Conservation (phyloP, 2,797 vertebrate genomes). For the Australoheros facetus region DNA sequence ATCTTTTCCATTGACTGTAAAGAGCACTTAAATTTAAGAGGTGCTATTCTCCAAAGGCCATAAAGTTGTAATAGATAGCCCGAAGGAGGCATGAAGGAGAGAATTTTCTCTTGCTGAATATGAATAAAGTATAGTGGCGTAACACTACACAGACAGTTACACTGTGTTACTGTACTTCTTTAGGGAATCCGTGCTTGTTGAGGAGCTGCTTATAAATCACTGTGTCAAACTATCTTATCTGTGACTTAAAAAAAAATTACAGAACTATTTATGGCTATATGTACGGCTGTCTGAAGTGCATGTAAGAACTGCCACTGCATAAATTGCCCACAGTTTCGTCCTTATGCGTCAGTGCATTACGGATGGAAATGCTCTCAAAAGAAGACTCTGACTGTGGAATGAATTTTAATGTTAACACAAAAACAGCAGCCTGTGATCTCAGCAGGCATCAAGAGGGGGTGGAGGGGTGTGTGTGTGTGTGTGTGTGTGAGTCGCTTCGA, state of each 20-base stretch:
- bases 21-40: conserved; percentile 83
- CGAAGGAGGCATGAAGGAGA: conserved; percentile 65
- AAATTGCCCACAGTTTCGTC: conserved; percentile 61
- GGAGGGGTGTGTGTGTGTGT: conserved; percentile 2
- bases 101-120: conserved; percentile 59
- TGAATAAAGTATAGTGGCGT: conserved; percentile 67
- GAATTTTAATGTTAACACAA: conserved; percentile 83
- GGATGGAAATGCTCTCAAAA: conserved; percentile 75
- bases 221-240: conserved; percentile 63
- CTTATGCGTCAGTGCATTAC: conserved; percentile 70
- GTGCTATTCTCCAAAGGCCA: conserved; percentile 78
- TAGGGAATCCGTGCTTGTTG: conserved; percentile 43
- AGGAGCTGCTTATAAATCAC: conserved; percentile 61
- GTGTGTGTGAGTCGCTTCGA: conserved; percentile 64
- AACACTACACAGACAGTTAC: conserved; percentile 52
- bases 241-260: conserved; percentile 48
- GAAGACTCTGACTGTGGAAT: conserved; percentile 69
- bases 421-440: conserved; percentile 82
- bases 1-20: conserved; percentile 81
- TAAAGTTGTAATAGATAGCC: conserved; percentile 79
- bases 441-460: conserved; percentile 74
- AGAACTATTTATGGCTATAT: conserved; percentile 51
- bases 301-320: conserved; percentile 59
- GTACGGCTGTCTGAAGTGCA: conserved; percentile 55
- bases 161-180: conserved; percentile 45